A percentile compares a stretch with the other conserved stretches of the same genome.
Conservation (phyloP, 2,888 invertebrate species). For the Anthrax anthrax region DNA sequence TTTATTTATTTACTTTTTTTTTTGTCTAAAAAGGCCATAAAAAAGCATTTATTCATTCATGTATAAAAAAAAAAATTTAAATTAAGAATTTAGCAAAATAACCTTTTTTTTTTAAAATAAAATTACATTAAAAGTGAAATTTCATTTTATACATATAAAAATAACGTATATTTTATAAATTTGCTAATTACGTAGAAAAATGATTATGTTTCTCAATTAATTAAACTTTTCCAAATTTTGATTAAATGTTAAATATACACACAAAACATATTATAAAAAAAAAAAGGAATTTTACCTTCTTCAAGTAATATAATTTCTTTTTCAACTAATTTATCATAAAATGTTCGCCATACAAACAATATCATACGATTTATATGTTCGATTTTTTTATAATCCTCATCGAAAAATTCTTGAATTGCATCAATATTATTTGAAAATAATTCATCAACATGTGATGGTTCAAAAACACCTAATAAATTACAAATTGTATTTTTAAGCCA, state of each 20-base stretch:
- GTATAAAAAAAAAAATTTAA: too few relatives aligned
- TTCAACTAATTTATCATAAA: constrained; percentile 56
- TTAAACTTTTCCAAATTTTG: too few relatives aligned
- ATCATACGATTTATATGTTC: constrained; percentile 42
- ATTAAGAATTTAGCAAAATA: too few relatives aligned
- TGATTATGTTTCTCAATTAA: too few relatives aligned
- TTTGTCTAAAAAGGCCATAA: too few relatives aligned
- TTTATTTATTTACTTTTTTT: too few relatives aligned
- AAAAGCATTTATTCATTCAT: too few relatives aligned
- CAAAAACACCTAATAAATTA: constrained; percentile 27
- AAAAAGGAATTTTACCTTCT: constrained; percentile 57
- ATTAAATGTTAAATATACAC: too few relatives aligned
- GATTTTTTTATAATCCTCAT: constrained; percentile 36
- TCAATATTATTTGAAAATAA: constrained; percentile 37
- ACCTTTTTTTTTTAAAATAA: too few relatives aligned
- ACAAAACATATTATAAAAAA: too few relatives aligned
- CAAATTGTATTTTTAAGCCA: constrained; percentile 55
- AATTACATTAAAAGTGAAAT: background rate
- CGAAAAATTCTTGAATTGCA: constrained; percentile 39
- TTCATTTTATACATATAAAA: constrained; percentile 2
- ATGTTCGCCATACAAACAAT: constrained; percentile 53
- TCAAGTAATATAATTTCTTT: constrained; percentile 58
- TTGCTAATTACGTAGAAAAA: too few relatives aligned
- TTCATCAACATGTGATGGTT: constrained; percentile 24
- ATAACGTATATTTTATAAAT: too few relatives aligned